Base-by-base conservation (phyloP, 53 echinoderm and acorn worm species). In the Astropecten irregularis region DNA sequence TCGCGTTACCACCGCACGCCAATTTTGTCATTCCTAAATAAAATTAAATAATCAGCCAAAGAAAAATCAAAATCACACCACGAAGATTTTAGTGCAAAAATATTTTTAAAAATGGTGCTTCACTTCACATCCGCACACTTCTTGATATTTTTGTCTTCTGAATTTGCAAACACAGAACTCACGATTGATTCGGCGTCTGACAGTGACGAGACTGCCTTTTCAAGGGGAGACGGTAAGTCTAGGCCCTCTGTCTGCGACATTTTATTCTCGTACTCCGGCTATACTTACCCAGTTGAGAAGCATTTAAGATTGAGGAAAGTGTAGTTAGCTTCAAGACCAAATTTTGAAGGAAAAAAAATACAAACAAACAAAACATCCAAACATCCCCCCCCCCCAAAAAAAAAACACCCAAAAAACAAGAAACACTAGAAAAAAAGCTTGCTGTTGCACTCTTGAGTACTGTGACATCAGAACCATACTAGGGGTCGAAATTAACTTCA, bases 181-280 rank as follows among this genome's bases (percentile, higher is more conserved):
- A 77, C 77, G 77, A 39, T 61, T 9, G 48, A 29, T 18, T 61
- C 47, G 26, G n/a, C 23, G 10, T 77, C 77, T 18, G 77, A 77
- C 46, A 60, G 44, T 3, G 61, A 31, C 34, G 77, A 9, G 13
- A 46, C 14, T 16, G 18, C 74, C 27, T 39, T 42, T 0, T 6
- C 42, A 11, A 51, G 50, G 52, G 52, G 52, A 16, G 16, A 11
- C 46, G 61, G 77, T n/a, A 40, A 60, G n/a, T 61, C 77, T 11
- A 77, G 47, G 0, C 77, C 77, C 46, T 77, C 77, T n/a, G 77
- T 77, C 77, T 61, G 61, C 46, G 77, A 77, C 77, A 77, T 77
- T 77, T 77, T 61, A 59, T 19, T 61, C 60, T 59, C 60, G 28
- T 29, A 2, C 30, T 77, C 77, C 30, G 60, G 77, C 46, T 77